Percentiles rank a stretch among this genome's conserved stretches.
phyloP scores from a whole-genome alignment of 2,113 vertebrate genomes.

The Dolichallabes microphthalmus region DNA sequence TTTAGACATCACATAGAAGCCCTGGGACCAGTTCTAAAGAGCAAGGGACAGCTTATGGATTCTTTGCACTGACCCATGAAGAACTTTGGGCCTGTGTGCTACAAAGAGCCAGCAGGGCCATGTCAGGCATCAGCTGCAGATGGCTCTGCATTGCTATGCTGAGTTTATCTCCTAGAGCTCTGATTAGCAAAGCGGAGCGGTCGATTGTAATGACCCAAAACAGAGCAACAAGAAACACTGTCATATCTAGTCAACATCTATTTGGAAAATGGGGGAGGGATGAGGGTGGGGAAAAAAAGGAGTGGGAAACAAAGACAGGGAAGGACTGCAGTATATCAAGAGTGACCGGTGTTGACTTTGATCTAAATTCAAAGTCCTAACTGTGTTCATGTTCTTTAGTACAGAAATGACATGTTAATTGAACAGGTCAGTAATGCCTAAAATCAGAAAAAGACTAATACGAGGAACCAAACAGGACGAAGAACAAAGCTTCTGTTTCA shows the following conservation, averaged over 20 bases:
- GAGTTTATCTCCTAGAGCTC: slow-evolving; percentile 16
- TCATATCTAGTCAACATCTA: slow-evolving; percentile 36
- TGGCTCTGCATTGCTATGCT: no score
- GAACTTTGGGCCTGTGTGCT: neutral
- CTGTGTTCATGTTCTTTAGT: neutral
- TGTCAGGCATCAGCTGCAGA: neutral
- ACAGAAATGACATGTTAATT: slow-evolving; percentile 14
- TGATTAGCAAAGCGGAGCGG: slow-evolving; percentile 26
- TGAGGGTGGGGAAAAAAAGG: neutral
- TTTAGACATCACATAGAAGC: neutral
- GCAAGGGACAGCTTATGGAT: slow-evolving; percentile 13
- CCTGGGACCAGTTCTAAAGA: slow-evolving; percentile 20
- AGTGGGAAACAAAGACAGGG: neutral
- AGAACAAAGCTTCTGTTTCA: neutral
- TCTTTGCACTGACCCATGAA: slow-evolving; percentile 8
- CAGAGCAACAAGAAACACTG: slow-evolving; percentile 35
- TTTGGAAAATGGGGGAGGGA: slow-evolving; percentile 1
- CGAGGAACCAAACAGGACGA: neutral
- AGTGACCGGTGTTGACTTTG: neutral
- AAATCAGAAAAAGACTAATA: neutral
- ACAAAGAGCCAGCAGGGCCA: neutral
- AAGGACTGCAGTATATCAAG: neutral
- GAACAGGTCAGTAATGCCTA: neutral
- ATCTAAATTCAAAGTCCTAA: neutral
- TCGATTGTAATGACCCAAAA: slow-evolving; percentile 36